These are phyloP conservation scores for Sebastes dallii DNA, from an alignment of 2,797 vertebrate species.

Conservation along the genomic window DNA sequence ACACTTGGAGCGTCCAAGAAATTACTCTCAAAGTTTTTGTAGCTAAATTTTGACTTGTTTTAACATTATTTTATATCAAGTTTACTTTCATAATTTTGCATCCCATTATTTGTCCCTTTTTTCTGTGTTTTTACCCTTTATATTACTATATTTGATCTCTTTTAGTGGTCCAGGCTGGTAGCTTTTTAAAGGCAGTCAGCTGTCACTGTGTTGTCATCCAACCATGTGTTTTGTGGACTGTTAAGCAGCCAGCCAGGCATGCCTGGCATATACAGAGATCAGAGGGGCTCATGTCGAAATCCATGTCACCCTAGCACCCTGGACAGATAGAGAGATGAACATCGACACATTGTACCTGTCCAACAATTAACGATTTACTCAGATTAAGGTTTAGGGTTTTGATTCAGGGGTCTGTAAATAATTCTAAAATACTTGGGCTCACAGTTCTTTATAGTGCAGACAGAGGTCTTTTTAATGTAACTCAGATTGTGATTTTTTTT, in stretches of 20 bases:
- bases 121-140: not conserved
- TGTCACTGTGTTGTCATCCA: constrained; percentile 67
- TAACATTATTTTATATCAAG: too few species aligned
- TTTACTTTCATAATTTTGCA: too few species aligned
- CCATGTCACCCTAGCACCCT: constrained; percentile 47
- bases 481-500: not conserved
- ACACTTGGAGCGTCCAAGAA: too few species aligned
- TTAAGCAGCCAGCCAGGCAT: constrained; percentile 46
- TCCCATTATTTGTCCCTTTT: not conserved
- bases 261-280: constrained; percentile 62
- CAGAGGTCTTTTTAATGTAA: not conserved
- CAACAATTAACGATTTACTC: constrained; percentile 46
- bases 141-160: not conserved
- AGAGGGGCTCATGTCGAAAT: constrained; percentile 60
- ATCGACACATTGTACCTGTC: constrained; percentile 35
- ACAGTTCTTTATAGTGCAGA: not conserved
- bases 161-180: constrained; percentile 24
- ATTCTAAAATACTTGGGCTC: not conserved
- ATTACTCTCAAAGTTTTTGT: too few species aligned
- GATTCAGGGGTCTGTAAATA: not conserved
- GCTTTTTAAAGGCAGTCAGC: constrained; percentile 64
- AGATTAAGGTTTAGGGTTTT: not conserved
- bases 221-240: constrained; percentile 63
- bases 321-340: constrained; percentile 30
- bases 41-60: too few species aligned